phyloP scores from a whole-genome alignment of 2,888 invertebrate genomes.

The Perithous albicinctus region DNA sequence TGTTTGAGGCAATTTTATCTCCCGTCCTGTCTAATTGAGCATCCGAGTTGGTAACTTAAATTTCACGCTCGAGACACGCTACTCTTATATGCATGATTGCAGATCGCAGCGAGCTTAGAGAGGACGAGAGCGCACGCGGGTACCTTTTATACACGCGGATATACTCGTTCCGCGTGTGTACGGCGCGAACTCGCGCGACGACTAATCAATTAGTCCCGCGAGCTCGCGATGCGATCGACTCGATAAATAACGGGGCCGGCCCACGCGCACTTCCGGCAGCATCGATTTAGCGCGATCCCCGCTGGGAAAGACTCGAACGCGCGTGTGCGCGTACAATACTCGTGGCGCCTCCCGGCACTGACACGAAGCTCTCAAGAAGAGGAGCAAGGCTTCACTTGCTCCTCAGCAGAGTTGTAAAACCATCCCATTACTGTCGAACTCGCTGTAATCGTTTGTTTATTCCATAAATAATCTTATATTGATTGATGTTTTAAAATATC shows the following conservation, averaged over 20 bases:
- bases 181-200: conserved; percentile 56
- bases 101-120: background rate
- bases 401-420: too few species aligned
- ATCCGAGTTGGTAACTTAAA: background rate
- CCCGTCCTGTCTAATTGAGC: background rate
- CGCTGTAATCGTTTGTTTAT: too few species aligned
- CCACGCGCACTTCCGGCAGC: conserved; percentile 64
- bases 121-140: conserved; percentile 9
- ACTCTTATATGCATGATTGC: background rate
- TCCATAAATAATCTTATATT: too few species aligned
- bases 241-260: conserved; percentile 66
- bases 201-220: conserved; percentile 69
- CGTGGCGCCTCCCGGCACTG: background rate
- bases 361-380: background rate
- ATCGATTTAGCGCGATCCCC: conserved; percentile 57
- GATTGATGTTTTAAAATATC: too few species aligned
- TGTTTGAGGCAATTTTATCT: background rate
- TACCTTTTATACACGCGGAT: conserved; percentile 28
- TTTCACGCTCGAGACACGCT: background rate
- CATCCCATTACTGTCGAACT: too few species aligned
- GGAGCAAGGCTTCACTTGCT: background rate
- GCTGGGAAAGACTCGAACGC: conserved; percentile 26
- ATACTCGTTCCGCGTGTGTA: conserved; percentile 15
- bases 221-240: conserved; percentile 56
- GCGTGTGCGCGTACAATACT: background rate